Percentiles rank a stretch among this genome's conserved stretches.
Evolutionary conservation across 1,140 invertebrate genomes (phyloP).

Genomic region (Nebria ingens): DNA sequence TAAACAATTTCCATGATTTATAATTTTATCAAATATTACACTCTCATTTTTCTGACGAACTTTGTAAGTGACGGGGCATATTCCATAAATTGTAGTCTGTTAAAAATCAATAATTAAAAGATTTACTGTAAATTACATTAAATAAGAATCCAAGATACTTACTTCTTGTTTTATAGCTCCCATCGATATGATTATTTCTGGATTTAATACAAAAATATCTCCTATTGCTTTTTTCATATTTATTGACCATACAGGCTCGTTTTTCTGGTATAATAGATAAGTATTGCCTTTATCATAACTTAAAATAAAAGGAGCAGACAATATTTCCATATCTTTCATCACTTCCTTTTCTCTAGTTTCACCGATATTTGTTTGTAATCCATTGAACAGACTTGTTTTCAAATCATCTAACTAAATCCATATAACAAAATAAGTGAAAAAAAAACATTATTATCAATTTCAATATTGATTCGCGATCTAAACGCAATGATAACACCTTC

Average conservation of each 20-base stretch:
- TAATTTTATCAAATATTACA: too few relatives aligned
- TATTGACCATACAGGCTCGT: slow-evolving; percentile 48
- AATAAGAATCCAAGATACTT: background rate
- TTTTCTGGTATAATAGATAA: background rate
- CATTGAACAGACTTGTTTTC: background rate
- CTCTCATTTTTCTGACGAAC: background rate
- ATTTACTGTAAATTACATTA: background rate
- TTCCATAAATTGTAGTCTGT: background rate
- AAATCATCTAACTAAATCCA: background rate
- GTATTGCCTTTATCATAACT: too few relatives aligned
- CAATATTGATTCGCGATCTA: too few relatives aligned
- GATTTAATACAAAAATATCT: background rate
- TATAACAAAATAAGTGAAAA: too few relatives aligned
- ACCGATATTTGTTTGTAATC: background rate
- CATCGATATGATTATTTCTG: background rate
- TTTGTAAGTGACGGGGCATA: background rate
- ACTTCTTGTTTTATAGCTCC: background rate
- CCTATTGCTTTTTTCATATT: slow-evolving; percentile 56
- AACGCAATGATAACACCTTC: too few relatives aligned
- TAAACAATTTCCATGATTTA: too few relatives aligned
- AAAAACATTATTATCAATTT: too few relatives aligned
- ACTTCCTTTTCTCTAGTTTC: too few relatives aligned
- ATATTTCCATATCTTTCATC: too few relatives aligned
- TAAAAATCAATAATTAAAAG: background rate
- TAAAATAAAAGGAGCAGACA: too few relatives aligned